phyloP scores from a whole-genome alignment of 2,113 vertebrate genomes.

The Synodontis membranacea region DNA sequence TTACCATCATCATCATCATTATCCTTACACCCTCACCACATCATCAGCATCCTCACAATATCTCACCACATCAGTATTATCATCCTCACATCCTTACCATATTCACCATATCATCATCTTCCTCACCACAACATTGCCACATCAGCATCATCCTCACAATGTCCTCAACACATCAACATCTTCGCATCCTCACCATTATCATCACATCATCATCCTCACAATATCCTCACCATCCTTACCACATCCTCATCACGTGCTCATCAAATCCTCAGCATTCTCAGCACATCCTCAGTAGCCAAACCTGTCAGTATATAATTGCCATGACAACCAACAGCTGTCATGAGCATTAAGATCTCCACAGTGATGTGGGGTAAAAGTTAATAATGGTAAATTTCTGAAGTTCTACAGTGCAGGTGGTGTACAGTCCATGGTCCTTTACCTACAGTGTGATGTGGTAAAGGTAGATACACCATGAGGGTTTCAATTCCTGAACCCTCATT shows the following conservation, averaged over 20 bases:
- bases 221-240: not conserved
- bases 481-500: too few relatives aligned
- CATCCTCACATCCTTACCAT: not conserved
- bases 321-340: not conserved
- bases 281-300: not conserved
- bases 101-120: not conserved
- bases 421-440: too few relatives aligned
- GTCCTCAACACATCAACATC: not conserved
- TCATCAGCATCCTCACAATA: not conserved
- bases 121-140: not conserved
- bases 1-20: not conserved
- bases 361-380: not conserved
- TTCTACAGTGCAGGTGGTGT: too few relatives aligned
- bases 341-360: not conserved
- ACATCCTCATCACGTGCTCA: too few relatives aligned
- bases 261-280: not conserved
- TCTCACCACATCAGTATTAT: not conserved
- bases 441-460: too few relatives aligned
- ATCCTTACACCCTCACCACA: not conserved
- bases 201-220: not conserved
- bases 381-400: too few relatives aligned
- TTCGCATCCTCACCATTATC: not conserved
- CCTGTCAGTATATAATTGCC: not conserved
- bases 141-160: not conserved
- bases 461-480: too few relatives aligned